Conservation (phyloP, 2,113 vertebrate species). For the Gobius niger region DNA sequence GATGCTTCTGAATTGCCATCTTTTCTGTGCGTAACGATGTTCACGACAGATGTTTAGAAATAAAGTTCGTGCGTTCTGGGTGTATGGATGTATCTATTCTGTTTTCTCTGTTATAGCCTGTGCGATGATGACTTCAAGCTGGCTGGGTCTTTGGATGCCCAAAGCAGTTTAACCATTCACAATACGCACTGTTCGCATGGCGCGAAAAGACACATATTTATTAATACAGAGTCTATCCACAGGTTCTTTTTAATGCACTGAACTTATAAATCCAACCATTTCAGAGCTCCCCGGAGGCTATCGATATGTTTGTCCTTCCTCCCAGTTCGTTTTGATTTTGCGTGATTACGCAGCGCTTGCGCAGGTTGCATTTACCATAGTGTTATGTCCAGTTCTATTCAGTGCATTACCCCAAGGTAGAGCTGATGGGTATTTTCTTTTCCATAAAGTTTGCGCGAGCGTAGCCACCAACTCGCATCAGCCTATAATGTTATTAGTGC, state of each 20-base stretch:
- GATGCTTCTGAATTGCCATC: slow-evolving; percentile 51
- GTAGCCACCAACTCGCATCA: no score
- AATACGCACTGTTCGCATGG: slow-evolving; percentile 43
- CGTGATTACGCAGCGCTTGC: slow-evolving; percentile 2
- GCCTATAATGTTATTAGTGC: neutral
- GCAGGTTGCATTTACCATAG: neutral
- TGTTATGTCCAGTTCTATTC: neutral
- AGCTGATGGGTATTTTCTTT: no score
- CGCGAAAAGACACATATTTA: slow-evolving; percentile 1
- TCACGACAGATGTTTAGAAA: slow-evolving; percentile 56
- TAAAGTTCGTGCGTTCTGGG: slow-evolving; percentile 50
- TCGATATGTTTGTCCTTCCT: no score
- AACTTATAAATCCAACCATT: no score
- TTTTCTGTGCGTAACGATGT: slow-evolving; percentile 36
- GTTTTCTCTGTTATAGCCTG: neutral
- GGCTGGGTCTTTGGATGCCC: neutral
- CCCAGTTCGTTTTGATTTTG: neutral
- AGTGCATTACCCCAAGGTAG: no score
- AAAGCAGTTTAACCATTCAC: slow-evolving; percentile 38
- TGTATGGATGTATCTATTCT: slow-evolving; percentile 9
- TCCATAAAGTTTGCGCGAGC: no score
- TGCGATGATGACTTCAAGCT: neutral
- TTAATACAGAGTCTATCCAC: neutral
- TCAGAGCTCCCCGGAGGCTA: no score
- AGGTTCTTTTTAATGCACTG: no score